Evolutionary conservation across 1,140 invertebrate species (phyloP), one percentile per base, ranked within the genome.

Genomic region (Drosophila punjabiensis): DNA sequence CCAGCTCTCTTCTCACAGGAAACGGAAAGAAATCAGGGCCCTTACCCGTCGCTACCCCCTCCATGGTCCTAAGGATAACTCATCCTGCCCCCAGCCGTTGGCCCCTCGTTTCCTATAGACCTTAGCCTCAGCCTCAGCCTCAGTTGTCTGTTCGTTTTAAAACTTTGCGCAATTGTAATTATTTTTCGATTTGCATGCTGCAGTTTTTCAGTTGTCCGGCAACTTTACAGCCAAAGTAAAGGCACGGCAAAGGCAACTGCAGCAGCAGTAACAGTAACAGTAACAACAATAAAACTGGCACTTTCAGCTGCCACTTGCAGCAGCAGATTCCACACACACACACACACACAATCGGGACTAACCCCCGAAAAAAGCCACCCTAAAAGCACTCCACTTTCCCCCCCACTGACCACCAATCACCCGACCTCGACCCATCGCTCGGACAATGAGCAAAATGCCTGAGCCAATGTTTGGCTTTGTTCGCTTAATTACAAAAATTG

Each of bases 401-500:
- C 11, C 4, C 33, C 35, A 50, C 14, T 58, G 55, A 52, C 32
- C 65, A 33, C 20, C 45, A 35, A 18, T 14, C 50, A 20, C 56
- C 37, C 11, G 41, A 16, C 35, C 60, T 10, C 47, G 59, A 76
- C 52, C 45, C 59, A 61, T n/a, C 50, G 45, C 13, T 43, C 30
- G 55, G 75, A 79, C 61, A 66, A 81, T 81, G 69, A 65, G 68
- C 39, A 75, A 75, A 81, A 81, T 81, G 77, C 78, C 77, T 58
- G 60, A 80, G 63, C 77, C 75, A 81, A 81, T 81, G 63, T 81
- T 81, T 80, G 77, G 78, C 62, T 81, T 81, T 81, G 79, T 81
- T 80, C 77, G 79, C 79, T 81, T 81, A 81, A 81, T 81, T 81
- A 81, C 79, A 81, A 81, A 81, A 81, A 81, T 81, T 74, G 76